Evolutionary conservation across 53 echinoderm and acorn worm genomes (phyloP).

Genomic region (Echinarachnius parma): DNA sequence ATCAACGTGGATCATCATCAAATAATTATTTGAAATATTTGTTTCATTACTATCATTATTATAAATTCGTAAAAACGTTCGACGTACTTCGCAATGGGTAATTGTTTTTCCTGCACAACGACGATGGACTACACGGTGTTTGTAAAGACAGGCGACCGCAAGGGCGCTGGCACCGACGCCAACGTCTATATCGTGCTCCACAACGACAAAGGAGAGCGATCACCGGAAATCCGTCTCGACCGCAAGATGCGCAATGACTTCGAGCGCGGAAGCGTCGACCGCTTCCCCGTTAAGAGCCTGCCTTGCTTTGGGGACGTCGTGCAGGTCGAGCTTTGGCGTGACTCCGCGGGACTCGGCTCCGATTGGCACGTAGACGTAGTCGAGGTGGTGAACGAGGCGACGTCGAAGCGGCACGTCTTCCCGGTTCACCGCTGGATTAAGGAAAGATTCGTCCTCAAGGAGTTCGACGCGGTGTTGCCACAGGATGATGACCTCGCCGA

Average conservation of each 20-base stretch:
- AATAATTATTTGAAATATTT: too few relatives aligned
- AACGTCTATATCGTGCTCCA: conserved; percentile 51
- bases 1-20: too few relatives aligned
- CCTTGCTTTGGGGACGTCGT: conserved; percentile 50
- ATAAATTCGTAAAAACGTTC: too few relatives aligned
- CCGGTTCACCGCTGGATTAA: conserved; percentile 29
- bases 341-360: conserved; percentile 29
- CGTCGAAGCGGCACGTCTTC: conserved; percentile 5
- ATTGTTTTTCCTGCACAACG: too few relatives aligned
- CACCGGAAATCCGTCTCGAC: conserved; percentile 47
- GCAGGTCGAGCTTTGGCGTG: conserved; percentile 66
- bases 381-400: conserved; percentile 30
- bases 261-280: conserved; percentile 57
- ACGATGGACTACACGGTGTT: too few relatives aligned
- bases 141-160: conserved; percentile 77
- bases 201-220: conserved; percentile 34
- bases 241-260: conserved; percentile 60
- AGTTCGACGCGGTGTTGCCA: conserved; percentile 18
- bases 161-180: conserved; percentile 69
- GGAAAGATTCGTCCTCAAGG: conserved; percentile 2
- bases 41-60: too few relatives aligned
- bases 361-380: conserved; percentile 75
- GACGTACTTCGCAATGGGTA: too few relatives aligned
- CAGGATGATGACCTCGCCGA: conserved; percentile 4
- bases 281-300: conserved; percentile 18